Conservation (phyloP, 2,113 vertebrate species). For the Hypanus sabinus region DNA sequence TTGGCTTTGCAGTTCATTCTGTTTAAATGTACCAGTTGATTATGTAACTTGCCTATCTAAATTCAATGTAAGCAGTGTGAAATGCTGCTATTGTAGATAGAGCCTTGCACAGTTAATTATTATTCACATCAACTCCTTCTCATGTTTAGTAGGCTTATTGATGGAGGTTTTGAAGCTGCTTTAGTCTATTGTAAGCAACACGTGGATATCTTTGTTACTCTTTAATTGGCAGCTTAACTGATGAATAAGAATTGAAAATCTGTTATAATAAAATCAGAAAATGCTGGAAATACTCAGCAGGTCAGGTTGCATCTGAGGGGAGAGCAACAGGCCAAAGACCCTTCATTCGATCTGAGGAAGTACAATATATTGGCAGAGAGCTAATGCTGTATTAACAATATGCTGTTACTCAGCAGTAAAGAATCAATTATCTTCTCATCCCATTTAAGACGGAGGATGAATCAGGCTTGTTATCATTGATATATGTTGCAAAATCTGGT, state of each 20-base stretch:
- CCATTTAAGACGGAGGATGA: too few species aligned
- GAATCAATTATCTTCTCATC: too few species aligned
- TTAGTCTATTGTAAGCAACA: not conserved
- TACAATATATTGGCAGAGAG: too few species aligned
- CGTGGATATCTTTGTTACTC: not conserved
- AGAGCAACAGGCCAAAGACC: too few species aligned
- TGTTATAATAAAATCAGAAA: too few species aligned
- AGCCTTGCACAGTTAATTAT: not conserved
- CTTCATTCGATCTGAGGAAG: too few species aligned
- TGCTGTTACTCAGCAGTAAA: too few species aligned
- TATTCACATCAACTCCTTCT: not conserved
- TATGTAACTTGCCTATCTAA: not conserved
- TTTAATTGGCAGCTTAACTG: not conserved
- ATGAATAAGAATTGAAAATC: not conserved
- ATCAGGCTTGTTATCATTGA: too few species aligned
- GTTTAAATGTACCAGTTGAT: not conserved
- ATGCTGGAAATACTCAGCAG: too few species aligned
- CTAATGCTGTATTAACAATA: too few species aligned
- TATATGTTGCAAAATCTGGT: too few species aligned
- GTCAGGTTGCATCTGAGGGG: too few species aligned
- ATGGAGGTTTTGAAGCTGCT: not conserved
- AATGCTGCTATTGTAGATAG: not conserved
- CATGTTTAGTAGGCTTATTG: not conserved
- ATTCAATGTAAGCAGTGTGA: not conserved
- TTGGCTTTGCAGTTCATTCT: not conserved